Evolutionary conservation across 2,113 vertebrate species (phyloP).

Genomic region (Thermophis baileyi): DNA sequence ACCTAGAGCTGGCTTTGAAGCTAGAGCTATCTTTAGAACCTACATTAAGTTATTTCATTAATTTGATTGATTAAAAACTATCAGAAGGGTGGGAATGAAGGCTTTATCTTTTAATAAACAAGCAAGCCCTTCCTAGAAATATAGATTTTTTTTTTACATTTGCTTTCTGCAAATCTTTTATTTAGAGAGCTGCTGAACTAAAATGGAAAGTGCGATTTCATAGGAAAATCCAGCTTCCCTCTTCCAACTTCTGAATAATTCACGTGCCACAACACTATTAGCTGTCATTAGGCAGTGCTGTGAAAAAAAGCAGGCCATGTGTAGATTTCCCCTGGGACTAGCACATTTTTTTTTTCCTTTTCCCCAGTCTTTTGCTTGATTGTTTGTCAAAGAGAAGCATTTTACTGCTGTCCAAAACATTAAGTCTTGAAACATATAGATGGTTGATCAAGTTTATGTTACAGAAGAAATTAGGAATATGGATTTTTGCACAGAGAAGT

Average conservation of each 20-base stretch:
- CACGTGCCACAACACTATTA: not conserved
- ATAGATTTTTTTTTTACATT: not conserved
- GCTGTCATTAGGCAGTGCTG: not conserved
- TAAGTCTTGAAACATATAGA: not conserved
- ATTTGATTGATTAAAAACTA: not conserved
- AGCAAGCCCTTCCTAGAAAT: not conserved
- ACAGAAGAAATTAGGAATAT: not conserved
- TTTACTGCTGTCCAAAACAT: not conserved
- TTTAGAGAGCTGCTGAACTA: not conserved
- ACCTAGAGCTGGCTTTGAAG: not conserved
- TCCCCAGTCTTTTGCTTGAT: not conserved
- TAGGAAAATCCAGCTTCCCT: slow-evolving; percentile 12
- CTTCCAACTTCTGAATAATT: slow-evolving; percentile 15
- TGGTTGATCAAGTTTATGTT: not conserved
- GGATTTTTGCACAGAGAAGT: not conserved
- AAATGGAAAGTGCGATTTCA: slow-evolving; percentile 13
- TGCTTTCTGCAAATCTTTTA: not conserved
- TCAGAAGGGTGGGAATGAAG: not conserved
- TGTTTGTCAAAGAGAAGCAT: not conserved
- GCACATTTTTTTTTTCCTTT: not conserved
- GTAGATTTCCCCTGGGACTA: not conserved
- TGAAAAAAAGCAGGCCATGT: not conserved
- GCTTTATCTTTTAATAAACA: not conserved
- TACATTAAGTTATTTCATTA: not conserved
- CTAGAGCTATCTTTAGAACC: not conserved